These are phyloP conservation scores for Phrynocephalus vlangalii DNA, from an alignment of 2,797 vertebrate species.

Conservation along the genomic window DNA sequence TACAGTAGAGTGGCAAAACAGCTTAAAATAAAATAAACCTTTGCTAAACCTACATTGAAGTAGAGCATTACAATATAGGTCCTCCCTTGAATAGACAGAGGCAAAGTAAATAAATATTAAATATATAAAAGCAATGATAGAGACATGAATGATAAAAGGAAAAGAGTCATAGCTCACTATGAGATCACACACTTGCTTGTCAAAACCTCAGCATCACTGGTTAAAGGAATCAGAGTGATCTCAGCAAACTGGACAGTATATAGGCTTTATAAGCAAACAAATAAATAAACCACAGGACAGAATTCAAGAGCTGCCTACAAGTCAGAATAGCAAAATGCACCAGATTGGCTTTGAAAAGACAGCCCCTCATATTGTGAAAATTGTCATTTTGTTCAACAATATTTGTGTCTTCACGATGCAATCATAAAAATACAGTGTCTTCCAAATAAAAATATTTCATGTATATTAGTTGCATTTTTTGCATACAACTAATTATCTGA, in stretches of 20 bases:
- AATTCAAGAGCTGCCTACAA: background rate
- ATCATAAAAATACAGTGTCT: background rate
- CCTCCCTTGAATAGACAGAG: background rate
- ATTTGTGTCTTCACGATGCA: background rate
- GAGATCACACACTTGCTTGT: background rate
- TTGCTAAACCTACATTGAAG: background rate
- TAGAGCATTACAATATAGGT: background rate
- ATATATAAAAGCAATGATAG: background rate
- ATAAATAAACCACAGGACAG: background rate
- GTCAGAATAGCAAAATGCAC: background rate
- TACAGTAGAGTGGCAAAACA: background rate
- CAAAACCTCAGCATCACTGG: background rate
- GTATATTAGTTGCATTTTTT: background rate
- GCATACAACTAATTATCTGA: background rate
- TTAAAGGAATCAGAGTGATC: background rate
- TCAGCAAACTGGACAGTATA: too few relatives aligned
- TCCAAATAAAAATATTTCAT: background rate
- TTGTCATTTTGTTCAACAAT: background rate
- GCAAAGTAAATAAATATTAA: background rate
- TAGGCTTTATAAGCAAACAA: too few relatives aligned
- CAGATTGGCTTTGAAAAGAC: background rate
- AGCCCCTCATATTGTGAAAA: background rate
- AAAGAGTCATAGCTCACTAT: background rate
- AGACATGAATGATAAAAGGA: background rate
- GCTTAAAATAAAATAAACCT: background rate